phyloP scores from a whole-genome alignment of 2,888 invertebrate genomes.

The Drosophila diplacantha region DNA sequence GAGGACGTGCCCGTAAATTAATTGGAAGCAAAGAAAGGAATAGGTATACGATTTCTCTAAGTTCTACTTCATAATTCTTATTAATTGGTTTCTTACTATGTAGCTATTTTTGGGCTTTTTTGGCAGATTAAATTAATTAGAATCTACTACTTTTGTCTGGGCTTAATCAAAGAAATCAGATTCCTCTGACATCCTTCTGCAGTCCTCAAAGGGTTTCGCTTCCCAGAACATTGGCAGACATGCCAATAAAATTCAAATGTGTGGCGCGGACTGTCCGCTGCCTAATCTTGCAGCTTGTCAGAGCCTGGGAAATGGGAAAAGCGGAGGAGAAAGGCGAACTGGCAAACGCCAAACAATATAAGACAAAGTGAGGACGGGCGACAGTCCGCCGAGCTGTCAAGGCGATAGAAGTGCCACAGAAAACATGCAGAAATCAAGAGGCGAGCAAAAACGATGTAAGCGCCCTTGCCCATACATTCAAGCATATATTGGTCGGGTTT shows the following conservation, averaged over 20 bases:
- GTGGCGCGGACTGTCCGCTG: conserved; percentile 65
- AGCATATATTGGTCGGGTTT: conserved; percentile 44
- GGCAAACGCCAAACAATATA: conserved; percentile 62
- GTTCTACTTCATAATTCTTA: not conserved
- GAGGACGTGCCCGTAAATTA: not conserved
- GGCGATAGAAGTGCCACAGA: conserved; percentile 57
- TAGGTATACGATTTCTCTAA: not conserved
- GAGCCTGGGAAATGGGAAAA: conserved; percentile 43
- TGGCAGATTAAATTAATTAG: not conserved
- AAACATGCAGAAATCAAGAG: conserved; percentile 65
- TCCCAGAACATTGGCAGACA: conserved; percentile 63
- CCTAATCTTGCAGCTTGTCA: conserved; percentile 63
- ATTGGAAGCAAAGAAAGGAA: not conserved
- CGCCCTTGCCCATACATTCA: conserved; percentile 22
- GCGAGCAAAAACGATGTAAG: conserved; percentile 36
- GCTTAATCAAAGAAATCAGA: not conserved
- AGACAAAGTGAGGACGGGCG: conserved; percentile 42
- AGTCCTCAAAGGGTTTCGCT: not conserved
- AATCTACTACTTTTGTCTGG: not conserved
- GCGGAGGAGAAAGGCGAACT: conserved; percentile 16
- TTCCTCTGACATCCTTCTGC: not conserved
- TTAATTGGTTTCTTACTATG: not conserved
- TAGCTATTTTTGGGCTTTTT: too few species aligned
- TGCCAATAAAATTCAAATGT: conserved; percentile 77
- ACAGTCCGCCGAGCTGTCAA: conserved; percentile 57